Evolutionary conservation across 2,113 vertebrate genomes (phyloP), one percentile per base, ranked within the genome.

Genomic region (Calyptommatus sinebrachiatus): DNA sequence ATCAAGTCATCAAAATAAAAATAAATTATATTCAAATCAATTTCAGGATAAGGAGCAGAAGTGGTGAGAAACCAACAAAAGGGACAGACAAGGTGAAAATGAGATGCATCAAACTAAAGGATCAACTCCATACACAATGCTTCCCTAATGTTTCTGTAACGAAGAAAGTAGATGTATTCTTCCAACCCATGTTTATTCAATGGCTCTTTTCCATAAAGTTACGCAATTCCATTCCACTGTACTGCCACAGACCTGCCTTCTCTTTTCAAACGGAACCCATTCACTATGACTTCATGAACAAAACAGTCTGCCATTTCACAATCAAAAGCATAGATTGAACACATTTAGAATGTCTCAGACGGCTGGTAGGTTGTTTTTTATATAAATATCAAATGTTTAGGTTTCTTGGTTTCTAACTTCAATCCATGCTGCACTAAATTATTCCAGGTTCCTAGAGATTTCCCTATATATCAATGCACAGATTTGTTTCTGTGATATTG

Each of bases 11-110:
- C 73, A 81, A 81, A 81, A 81, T 76, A 73, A 81, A 81, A 81
- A 81, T 70, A 81, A 81, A 69, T 81, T 66, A 81, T 81, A 75
- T 81, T 81, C 79, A 81, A 81, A 81, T 81, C 79, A 76, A 81
- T 76, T 76, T 69, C 79, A 76, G 79, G 79, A 31, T 68, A 70
- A 81, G 72, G 79, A 81, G 68, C 70, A 57, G 66, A 81, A n/a
- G 79, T 81, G 73, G 73, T 61, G 65, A 76, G n/a, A 81, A 81
- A 76, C 41, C 79, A 81, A 81, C 73, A 35, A 70, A 81, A 57
- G 71, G 66, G 79, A 81, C 66, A 81, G 79, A 81, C 77, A 76
- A 76, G 73, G 73, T 81, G 73, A 81, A 76, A 81, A 81, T 70
- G 79, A 76, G 73, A 81, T 81, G 73, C 57, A 63, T 76, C 53